Conservation (phyloP, 2,113 vertebrate species). For the Pica pica region DNA sequence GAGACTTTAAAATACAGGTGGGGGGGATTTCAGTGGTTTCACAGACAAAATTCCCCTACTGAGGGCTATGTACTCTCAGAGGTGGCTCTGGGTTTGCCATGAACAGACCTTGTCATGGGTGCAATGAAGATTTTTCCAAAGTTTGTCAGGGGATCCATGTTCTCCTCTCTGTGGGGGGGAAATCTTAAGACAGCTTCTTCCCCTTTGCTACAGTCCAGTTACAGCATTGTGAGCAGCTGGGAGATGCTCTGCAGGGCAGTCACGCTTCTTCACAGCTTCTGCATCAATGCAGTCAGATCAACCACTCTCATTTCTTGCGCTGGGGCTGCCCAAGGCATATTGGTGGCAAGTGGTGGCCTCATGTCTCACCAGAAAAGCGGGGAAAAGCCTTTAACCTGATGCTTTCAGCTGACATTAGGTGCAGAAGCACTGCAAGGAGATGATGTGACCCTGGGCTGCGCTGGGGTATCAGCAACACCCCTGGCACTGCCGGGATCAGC, state of each 20-base stretch:
- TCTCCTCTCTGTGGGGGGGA: not conserved
- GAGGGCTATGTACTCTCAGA: not conserved
- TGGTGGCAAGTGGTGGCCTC: not conserved
- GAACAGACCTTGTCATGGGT: not conserved
- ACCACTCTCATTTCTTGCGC: not conserved
- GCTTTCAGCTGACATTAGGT: rapidly evolving
- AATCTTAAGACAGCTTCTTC: not conserved
- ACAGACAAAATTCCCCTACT: not conserved
- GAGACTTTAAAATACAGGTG: not conserved
- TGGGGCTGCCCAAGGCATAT: not conserved
- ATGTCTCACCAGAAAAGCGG: not conserved
- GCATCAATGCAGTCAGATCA: not conserved
- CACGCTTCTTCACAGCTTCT: not conserved
- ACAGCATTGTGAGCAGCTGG: not conserved
- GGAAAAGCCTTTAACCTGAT: not conserved
- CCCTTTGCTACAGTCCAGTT: not conserved
- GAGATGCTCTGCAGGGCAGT: not conserved
- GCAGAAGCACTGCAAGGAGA: not conserved
- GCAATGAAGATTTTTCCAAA: not conserved
- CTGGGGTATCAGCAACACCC: not conserved
- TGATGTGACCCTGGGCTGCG: not conserved
- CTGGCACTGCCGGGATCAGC: not conserved
- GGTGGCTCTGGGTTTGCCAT: not conserved
- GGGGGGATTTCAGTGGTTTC: not conserved
- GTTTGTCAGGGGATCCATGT: not conserved